phyloP scores from a whole-genome alignment of 2,797 vertebrate species.

The Acrossocheilus wenchowensis region DNA sequence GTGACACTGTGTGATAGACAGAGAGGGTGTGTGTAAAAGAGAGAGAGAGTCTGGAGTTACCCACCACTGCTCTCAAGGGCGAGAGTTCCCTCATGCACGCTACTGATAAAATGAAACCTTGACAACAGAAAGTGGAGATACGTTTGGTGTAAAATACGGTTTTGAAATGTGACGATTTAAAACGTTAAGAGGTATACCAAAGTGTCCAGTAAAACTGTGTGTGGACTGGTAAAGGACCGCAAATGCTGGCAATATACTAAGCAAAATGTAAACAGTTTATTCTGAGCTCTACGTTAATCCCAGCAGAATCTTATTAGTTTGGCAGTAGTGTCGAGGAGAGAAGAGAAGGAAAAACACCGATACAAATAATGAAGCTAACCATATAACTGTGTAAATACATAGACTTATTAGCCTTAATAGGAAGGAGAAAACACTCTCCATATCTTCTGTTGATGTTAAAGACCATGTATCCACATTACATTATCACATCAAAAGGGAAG shows the following conservation, averaged over 20 bases:
- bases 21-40: background rate
- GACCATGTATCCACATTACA: background rate
- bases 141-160: constrained; percentile 12
- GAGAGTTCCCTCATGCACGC: constrained; percentile 6
- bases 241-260: background rate
- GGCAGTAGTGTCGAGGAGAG: background rate
- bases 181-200: background rate
- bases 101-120: constrained; percentile 27
- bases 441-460: background rate
- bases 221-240: background rate
- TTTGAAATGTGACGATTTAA: background rate
- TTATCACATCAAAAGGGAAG: background rate
- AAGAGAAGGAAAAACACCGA: background rate
- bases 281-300: background rate
- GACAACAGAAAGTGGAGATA: constrained; percentile 5
- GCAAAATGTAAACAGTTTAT: background rate
- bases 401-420: background rate
- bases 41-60: background rate
- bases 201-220: background rate
- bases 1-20: constrained; percentile 22
- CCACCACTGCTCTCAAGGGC: constrained; percentile 37
- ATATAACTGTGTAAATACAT: background rate
- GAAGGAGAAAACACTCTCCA: background rate
- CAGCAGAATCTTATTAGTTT: background rate
- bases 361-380: background rate